These are phyloP conservation scores for Drosophila eugracilis DNA, from an alignment of 1,140 invertebrate species.

Conservation along the genomic window DNA sequence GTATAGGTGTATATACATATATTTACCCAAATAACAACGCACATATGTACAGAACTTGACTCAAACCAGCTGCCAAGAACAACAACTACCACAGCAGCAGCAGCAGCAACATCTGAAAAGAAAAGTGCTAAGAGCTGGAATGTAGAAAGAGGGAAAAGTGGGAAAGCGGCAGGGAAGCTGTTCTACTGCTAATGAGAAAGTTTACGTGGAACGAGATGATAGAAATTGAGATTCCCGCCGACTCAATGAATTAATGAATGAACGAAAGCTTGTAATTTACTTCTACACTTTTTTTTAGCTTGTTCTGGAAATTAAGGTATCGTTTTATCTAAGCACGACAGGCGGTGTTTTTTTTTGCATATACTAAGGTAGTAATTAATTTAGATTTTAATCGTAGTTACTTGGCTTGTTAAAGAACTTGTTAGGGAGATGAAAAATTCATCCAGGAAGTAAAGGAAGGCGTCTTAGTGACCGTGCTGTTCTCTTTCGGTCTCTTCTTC, in stretches of 20 bases:
- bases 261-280: constrained; percentile 46
- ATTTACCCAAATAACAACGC: constrained; percentile 31
- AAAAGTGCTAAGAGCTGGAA: constrained; percentile 50
- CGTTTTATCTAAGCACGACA: constrained; percentile 3
- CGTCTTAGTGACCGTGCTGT: too few relatives aligned
- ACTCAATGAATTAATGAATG: constrained; percentile 51
- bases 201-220: constrained; percentile 38
- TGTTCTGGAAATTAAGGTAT: constrained; percentile 19
- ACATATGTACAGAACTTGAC: constrained; percentile 27
- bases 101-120: constrained; percentile 53
- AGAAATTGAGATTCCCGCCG: constrained; percentile 35
- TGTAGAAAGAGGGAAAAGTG: background rate
- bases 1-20: constrained; percentile 25
- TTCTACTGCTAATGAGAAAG: constrained; percentile 47
- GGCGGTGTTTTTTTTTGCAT: background rate
- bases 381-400: constrained; percentile 4
- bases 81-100: background rate
- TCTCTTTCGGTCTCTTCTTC: too few relatives aligned
- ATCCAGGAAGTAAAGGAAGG: background rate
- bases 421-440: background rate
- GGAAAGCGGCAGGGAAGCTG: background rate
- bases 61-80: constrained; percentile 33
- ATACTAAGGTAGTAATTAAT: background rate
- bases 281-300: constrained; percentile 15
- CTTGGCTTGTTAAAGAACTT: constrained; percentile 8